A percentile compares a stretch with the other conserved stretches of the same genome.
Conservation (phyloP, 2,888 invertebrate species). For the Tetramorium bicarinatum region DNA sequence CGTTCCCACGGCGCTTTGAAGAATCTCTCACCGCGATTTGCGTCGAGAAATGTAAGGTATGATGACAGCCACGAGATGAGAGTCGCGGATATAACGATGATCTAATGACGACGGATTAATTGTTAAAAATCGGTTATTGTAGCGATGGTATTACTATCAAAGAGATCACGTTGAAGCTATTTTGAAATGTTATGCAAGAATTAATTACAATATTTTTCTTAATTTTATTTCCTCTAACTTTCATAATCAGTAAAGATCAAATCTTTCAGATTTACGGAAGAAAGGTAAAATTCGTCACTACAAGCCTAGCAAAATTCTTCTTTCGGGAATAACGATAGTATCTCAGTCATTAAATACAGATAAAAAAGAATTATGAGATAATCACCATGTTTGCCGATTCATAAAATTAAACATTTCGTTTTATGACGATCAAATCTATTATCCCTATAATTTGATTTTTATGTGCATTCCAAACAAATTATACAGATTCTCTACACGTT, state of each 20-base stretch:
- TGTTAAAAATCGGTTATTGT: not conserved
- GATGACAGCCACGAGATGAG: not conserved
- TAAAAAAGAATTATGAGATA: conserved; percentile 10
- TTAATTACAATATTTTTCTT: not conserved
- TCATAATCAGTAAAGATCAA: not conserved
- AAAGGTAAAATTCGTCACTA: not conserved
- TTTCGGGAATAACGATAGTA: conserved; percentile 5
- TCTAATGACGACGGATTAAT: not conserved
- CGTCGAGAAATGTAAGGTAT: conserved; percentile 10
- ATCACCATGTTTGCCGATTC: conserved; percentile 8
- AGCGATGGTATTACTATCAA: not conserved
- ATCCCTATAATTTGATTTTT: conserved; percentile 17
- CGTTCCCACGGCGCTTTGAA: conserved; percentile 40
- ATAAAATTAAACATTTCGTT: conserved; percentile 21
- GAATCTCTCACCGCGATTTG: conserved; percentile 26
- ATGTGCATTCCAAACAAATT: conserved; percentile 17
- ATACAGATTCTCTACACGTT: not conserved
- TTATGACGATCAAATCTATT: conserved; percentile 10
- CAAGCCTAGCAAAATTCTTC: not conserved
- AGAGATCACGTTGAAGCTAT: not conserved
- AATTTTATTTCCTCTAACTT: not conserved
- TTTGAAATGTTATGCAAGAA: not conserved
- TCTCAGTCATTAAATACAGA: conserved; percentile 5
- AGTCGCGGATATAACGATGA: not conserved
- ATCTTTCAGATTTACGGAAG: not conserved